These are phyloP conservation scores for Acanthacorydalis orientalis DNA, from an alignment of 2,888 invertebrate species.

Conservation along the genomic window DNA sequence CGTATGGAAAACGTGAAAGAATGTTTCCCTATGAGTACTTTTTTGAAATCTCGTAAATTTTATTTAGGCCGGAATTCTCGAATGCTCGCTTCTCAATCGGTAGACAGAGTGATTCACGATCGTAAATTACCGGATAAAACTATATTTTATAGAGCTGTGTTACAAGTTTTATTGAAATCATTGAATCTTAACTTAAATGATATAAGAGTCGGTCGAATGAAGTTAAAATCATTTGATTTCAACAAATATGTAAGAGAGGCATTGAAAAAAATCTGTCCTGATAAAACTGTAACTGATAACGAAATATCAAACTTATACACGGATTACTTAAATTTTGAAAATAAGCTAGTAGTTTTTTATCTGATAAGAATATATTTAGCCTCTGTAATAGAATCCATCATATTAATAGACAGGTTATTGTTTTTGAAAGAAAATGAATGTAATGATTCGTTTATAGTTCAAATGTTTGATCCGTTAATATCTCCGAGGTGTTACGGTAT, in stretches of 20 bases:
- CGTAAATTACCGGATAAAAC: conserved; percentile 42
- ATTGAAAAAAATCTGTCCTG: conserved; percentile 36
- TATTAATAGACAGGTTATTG: conserved; percentile 64
- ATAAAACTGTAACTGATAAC: conserved; percentile 27
- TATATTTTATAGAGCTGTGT: conserved; percentile 58
- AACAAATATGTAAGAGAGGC: conserved; percentile 53
- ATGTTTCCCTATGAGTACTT: conserved; percentile 54
- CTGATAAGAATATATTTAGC: conserved; percentile 59
- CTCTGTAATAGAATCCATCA: conserved; percentile 63
- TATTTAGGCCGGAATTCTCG: conserved; percentile 57
- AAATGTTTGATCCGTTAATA: conserved; percentile 66
- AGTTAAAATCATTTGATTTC: conserved; percentile 45
- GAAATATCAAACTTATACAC: conserved; percentile 26
- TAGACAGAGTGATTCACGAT: conserved; percentile 44
- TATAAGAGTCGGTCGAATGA: conserved; percentile 39
- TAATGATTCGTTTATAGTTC: conserved; percentile 44
- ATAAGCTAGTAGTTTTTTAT: conserved; percentile 57
- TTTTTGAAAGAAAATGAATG: conserved; percentile 52
- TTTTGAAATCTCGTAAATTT: conserved; percentile 31
- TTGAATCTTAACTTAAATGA: conserved; percentile 19
- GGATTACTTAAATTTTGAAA: conserved; percentile 27
- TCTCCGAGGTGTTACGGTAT: conserved; percentile 73
- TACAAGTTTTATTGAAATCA: conserved; percentile 43
- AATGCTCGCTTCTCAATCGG: conserved; percentile 72
- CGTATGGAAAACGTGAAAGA: conserved; percentile 16